A percentile compares a stretch with the other conserved stretches of the same genome.
phyloP scores from a whole-genome alignment of 2,888 invertebrate genomes.

The Steinernema carpocapsae region DNA sequence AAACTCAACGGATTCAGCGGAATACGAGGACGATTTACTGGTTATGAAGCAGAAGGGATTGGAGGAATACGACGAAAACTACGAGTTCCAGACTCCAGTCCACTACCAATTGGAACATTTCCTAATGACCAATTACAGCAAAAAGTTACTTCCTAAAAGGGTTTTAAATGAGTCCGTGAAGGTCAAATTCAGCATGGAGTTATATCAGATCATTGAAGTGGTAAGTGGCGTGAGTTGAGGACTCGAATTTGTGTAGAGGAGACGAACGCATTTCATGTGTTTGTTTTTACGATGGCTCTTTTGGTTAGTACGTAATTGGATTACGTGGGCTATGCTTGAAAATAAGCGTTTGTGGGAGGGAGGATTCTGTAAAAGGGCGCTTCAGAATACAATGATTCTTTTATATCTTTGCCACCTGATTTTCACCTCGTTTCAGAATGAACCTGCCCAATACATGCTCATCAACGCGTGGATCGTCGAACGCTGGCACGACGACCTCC shows the following conservation, averaged over 20 bases:
- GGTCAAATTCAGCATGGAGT: conserved; percentile 44
- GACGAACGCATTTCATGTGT: too few relatives aligned
- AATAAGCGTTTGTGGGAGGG: too few relatives aligned
- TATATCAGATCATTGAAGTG: conserved; percentile 53
- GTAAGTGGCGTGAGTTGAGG: not conserved
- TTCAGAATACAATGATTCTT: too few relatives aligned
- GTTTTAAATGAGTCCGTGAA: conserved; percentile 38
- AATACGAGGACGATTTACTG: not conserved
- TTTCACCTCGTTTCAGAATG: conserved; percentile 39
- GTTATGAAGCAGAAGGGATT: too few relatives aligned
- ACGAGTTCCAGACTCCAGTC: conserved; percentile 11
- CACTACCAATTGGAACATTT: conserved; percentile 46
- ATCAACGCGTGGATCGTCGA: conserved; percentile 51
- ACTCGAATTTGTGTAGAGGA: too few relatives aligned
- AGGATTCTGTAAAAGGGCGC: too few relatives aligned
- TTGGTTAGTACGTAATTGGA: too few relatives aligned
- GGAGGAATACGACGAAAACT: not conserved
- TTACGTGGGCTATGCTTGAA: too few relatives aligned
- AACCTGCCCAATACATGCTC: conserved; percentile 49
- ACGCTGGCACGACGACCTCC: conserved; percentile 49
- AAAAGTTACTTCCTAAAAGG: conserved; percentile 42
- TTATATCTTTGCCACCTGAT: too few relatives aligned
- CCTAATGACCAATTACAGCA: conserved; percentile 44
- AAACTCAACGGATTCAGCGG: not conserved
- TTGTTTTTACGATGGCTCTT: too few relatives aligned